These are phyloP conservation scores for Hiodon tergisus DNA, from an alignment of 2,113 vertebrate species.

Conservation along the genomic window DNA sequence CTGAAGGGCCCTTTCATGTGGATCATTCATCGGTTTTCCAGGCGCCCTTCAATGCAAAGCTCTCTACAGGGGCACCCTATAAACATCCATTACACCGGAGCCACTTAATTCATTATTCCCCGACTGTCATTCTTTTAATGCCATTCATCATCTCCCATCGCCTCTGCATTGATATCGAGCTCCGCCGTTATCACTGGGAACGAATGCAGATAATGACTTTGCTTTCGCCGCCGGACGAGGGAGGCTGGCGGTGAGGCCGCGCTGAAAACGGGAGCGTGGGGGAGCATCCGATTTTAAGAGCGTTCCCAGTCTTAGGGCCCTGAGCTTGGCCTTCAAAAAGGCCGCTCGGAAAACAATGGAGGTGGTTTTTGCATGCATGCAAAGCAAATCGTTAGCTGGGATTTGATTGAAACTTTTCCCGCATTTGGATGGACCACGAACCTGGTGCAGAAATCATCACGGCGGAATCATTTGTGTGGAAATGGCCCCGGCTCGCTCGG, in stretches of 20 bases:
- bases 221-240: constrained; percentile 23
- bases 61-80: constrained; percentile 29
- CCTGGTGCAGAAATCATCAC: too few relatives aligned
- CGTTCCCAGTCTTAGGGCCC: too few relatives aligned
- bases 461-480: too few relatives aligned
- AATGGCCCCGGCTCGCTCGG: neutral
- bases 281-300: neutral
- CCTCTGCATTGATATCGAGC: constrained; percentile 31
- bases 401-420: neutral
- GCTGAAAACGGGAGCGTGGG: neutral
- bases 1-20: constrained; percentile 9
- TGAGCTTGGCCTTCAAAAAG: too few relatives aligned
- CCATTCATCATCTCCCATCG: constrained; percentile 40
- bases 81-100: constrained; percentile 32
- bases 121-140: constrained; percentile 44
- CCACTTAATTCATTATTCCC: constrained; percentile 37
- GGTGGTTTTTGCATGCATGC: neutral
- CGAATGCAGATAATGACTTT: constrained; percentile 35
- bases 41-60: neutral
- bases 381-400: neutral
- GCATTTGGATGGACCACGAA: too few relatives aligned
- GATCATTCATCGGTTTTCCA: neutral
- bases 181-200: constrained; percentile 38
- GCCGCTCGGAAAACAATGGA: neutral
- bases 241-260: neutral